phyloP scores from a whole-genome alignment of 2,888 invertebrate species.

The Stenodema calcarata region DNA sequence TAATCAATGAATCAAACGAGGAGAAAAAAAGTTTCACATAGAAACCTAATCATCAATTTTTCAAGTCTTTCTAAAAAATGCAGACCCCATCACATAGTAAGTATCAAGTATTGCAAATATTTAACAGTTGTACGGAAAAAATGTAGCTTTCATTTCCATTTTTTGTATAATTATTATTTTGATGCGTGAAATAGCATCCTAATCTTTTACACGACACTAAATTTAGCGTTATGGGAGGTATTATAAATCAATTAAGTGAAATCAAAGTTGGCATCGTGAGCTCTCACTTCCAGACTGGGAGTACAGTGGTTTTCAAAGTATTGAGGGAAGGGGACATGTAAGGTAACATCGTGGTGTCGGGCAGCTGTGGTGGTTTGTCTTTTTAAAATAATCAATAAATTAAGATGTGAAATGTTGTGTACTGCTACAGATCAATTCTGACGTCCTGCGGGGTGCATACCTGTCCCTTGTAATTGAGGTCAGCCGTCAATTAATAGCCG shows the following conservation, averaged over 20 bases:
- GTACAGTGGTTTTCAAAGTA: neutral
- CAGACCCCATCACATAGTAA: slow-evolving; percentile 3
- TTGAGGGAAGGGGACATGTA: neutral
- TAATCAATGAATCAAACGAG: neutral
- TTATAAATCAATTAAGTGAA: neutral
- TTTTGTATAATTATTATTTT: neutral
- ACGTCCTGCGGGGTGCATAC: too few relatives aligned
- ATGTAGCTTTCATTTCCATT: neutral
- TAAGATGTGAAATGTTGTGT: too few relatives aligned
- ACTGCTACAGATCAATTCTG: too few relatives aligned
- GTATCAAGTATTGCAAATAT: neutral
- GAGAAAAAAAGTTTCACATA: neutral
- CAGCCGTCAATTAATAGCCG: too few relatives aligned
- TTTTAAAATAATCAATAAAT: too few relatives aligned
- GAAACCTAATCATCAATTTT: neutral
- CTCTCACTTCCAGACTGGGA: neutral
- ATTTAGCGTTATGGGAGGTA: neutral
- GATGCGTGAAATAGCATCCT: neutral
- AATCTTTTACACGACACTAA: neutral
- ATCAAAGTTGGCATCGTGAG: neutral
- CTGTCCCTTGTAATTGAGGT: too few relatives aligned
- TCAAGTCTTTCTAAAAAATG: slow-evolving; percentile 4
- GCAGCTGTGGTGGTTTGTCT: too few relatives aligned
- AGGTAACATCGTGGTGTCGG: too few relatives aligned
- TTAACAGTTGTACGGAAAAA: neutral